Conservation (phyloP, 92 coral and sea anemone genomes). For the Palythoa caribaeorum region DNA sequence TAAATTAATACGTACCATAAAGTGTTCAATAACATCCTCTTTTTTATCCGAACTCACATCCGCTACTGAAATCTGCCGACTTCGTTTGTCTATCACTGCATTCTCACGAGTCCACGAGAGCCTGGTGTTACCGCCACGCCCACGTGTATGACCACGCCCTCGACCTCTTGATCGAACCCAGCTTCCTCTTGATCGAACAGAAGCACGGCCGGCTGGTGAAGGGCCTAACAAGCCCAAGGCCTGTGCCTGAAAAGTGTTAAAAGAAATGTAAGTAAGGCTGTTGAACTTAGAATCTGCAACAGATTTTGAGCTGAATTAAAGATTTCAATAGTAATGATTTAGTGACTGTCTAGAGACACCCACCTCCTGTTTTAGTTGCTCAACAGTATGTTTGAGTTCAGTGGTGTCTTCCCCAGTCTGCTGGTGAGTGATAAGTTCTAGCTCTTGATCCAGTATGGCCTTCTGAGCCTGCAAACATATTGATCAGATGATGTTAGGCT, state of each 20-base stretch:
- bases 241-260: constrained; percentile 73
- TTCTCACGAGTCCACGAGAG: constrained; percentile 90
- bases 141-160: constrained; percentile 76
- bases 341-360: not conserved
- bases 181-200: constrained; percentile 56
- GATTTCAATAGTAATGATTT: too few species aligned
- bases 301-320: too few species aligned
- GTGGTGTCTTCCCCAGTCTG: constrained; percentile 99
- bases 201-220: constrained; percentile 64
- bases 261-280: not conserved
- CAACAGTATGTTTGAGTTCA: constrained; percentile 92
- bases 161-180: constrained; percentile 81
- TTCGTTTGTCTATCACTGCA: constrained; percentile 85
- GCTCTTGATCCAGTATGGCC: constrained; percentile 96
- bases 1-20: constrained; percentile 67
- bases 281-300: not conserved
- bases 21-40: constrained; percentile 80
- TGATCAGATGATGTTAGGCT: too few species aligned
- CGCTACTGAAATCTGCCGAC: constrained; percentile 85
- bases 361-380: constrained; percentile 99
- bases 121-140: constrained; percentile 68
- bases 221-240: constrained; percentile 92
- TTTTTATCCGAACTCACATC: constrained; percentile 77
- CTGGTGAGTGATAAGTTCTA: constrained; percentile 93
- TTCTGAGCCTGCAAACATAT: constrained; percentile 84